Conservation (phyloP, 1,140 invertebrate species). For the Teleogryllus occipitalis region DNA sequence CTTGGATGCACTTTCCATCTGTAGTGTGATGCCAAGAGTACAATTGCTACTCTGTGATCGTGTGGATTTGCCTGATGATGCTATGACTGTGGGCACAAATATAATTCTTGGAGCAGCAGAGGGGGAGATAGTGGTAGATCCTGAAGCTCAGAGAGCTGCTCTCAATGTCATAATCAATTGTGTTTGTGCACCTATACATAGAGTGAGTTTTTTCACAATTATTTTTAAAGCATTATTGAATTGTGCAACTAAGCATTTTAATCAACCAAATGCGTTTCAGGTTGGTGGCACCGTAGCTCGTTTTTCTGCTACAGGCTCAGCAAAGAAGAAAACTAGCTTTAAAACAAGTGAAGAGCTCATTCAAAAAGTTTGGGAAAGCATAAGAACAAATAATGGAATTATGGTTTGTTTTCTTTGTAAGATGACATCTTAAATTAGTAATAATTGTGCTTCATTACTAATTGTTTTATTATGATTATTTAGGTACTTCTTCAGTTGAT, state of each 20-base stretch:
- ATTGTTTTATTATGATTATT: conserved; percentile 9
- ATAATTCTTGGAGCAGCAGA: conserved; percentile 74
- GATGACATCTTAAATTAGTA: neutral
- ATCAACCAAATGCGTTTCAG: conserved; percentile 31
- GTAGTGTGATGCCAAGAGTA: conserved; percentile 79
- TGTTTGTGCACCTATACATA: conserved; percentile 80
- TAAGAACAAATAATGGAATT: conserved; percentile 90
- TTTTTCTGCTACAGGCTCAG: conserved; percentile 52
- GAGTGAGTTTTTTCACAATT: conserved; percentile 44
- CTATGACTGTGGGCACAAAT: conserved; percentile 56
- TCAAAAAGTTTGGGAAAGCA: conserved; percentile 85
- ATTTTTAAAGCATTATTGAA: neutral
- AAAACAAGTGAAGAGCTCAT: conserved; percentile 78
- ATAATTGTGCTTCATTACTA: conserved; percentile 7
- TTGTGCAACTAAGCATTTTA: neutral
- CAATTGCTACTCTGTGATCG: conserved; percentile 72
- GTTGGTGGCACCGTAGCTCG: conserved; percentile 54
- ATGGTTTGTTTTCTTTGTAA: conserved; percentile 56
- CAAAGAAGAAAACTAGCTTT: conserved; percentile 62
- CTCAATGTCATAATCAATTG: conserved; percentile 83
- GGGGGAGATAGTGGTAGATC: conserved; percentile 78
- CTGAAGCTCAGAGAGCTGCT: conserved; percentile 86
- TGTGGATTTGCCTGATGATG: conserved; percentile 65
- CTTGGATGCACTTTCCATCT: conserved; percentile 82
- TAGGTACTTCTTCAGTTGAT: conserved; percentile 68